Percentiles rank a stretch among this genome's conserved stretches.
phyloP scores from a whole-genome alignment of 2,888 invertebrate species.

The Nomada goodeniana region DNA sequence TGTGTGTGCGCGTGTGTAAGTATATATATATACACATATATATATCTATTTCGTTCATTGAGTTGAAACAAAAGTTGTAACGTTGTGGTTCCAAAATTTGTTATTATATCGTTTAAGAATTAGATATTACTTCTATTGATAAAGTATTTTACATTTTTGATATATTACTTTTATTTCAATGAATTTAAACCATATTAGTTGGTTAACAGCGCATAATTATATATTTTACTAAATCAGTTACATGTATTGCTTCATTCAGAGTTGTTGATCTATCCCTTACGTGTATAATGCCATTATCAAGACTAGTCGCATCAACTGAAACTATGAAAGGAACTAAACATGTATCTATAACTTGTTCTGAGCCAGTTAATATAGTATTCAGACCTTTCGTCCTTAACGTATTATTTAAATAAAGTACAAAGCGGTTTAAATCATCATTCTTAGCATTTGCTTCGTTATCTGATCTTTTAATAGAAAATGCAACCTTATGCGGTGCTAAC shows the following conservation, averaged over 20 bases:
- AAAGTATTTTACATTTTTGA: slow-evolving; percentile 37
- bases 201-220: slow-evolving; percentile 64
- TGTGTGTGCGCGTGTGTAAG: too few relatives aligned
- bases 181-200: slow-evolving; percentile 34
- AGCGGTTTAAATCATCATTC: slow-evolving; percentile 85
- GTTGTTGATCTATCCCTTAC: slow-evolving; percentile 85
- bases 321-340: slow-evolving; percentile 89
- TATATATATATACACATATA: too few relatives aligned
- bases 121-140: slow-evolving; percentile 65
- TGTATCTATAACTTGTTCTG: slow-evolving; percentile 76
- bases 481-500: slow-evolving; percentile 91
- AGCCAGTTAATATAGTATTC: slow-evolving; percentile 76
- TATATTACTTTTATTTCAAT: slow-evolving; percentile 41
- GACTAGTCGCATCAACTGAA: slow-evolving; percentile 88
- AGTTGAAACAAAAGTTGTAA: slow-evolving; percentile 29
- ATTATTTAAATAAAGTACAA: slow-evolving; percentile 86
- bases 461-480: slow-evolving; percentile 86
- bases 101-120: slow-evolving; percentile 76
- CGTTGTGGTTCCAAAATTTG: slow-evolving; percentile 68
- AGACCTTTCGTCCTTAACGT: slow-evolving; percentile 84
- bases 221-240: slow-evolving; percentile 77
- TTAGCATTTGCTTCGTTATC: slow-evolving; percentile 80
- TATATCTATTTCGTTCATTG: slow-evolving; percentile 20
- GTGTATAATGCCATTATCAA: slow-evolving; percentile 89
- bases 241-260: slow-evolving; percentile 79